These are phyloP conservation scores for Syngnathus typhle DNA, from an alignment of 2,113 vertebrate species.

Conservation along the genomic window DNA sequence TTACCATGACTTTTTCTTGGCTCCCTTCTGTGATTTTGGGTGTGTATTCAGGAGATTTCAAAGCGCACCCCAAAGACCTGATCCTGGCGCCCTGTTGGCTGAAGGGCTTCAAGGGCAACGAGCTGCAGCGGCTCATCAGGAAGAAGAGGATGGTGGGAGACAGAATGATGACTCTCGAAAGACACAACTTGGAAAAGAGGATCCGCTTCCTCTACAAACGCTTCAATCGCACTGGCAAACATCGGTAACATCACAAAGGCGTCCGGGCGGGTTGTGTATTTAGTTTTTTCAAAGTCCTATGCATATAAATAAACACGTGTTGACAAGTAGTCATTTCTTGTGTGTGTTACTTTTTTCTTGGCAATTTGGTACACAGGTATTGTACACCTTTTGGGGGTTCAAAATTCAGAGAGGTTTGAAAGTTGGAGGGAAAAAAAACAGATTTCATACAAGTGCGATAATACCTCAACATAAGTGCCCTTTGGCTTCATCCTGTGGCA, in stretches of 20 bases:
- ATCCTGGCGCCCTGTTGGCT: slow-evolving; percentile 84
- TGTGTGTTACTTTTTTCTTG: too few species aligned
- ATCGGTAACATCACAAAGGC: slow-evolving; percentile 67
- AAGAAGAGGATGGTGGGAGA: slow-evolving; percentile 85
- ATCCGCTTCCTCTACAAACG: slow-evolving; percentile 83
- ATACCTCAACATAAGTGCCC: too few species aligned
- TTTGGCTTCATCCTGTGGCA: too few species aligned
- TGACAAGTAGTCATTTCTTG: too few species aligned
- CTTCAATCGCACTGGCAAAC: slow-evolving; percentile 83
- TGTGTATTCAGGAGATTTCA: slow-evolving; percentile 78
- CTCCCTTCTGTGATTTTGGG: not conserved
- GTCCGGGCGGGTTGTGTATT: slow-evolving; percentile 5
- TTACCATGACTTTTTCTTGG: not conserved
- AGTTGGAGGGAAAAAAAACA: too few species aligned
- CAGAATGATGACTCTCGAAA: slow-evolving; percentile 82
- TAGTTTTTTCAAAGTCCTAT: slow-evolving; percentile 11
- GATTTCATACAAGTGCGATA: too few species aligned
- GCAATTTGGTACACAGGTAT: too few species aligned
- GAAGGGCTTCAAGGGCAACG: slow-evolving; percentile 83
- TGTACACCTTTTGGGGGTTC: too few species aligned
- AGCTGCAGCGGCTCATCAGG: slow-evolving; percentile 81
- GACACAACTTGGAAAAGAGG: slow-evolving; percentile 81
- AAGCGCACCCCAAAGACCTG: slow-evolving; percentile 81
- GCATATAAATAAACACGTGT: too few species aligned
- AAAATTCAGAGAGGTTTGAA: too few species aligned